These are phyloP conservation scores for Austrofundulus limnaeus DNA, from an alignment of 2,113 vertebrate genomes.

Conservation along the genomic window DNA sequence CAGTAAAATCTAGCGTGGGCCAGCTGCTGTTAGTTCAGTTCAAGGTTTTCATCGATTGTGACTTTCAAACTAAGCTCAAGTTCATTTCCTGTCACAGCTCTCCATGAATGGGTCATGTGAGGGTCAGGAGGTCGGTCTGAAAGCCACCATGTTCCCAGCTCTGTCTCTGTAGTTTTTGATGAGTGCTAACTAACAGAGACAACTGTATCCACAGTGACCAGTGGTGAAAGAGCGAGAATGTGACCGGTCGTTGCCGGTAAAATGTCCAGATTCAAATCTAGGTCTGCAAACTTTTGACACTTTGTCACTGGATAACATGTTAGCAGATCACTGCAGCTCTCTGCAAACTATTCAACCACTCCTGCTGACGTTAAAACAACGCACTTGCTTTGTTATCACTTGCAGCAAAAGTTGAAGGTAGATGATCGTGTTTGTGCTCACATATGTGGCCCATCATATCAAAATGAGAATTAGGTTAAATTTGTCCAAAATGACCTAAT, in stretches of 20 bases:
- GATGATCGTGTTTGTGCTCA: too few species aligned
- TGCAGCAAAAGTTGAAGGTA: too few species aligned
- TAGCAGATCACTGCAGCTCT: neutral
- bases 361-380: constrained; percentile 19
- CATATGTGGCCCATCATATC: too few species aligned
- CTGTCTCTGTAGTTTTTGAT: constrained; percentile 74
- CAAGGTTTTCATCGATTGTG: too few species aligned
- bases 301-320: constrained; percentile 16
- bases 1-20: too few species aligned
- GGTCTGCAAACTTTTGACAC: constrained; percentile 71
- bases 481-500: too few species aligned
- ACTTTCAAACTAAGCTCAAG: constrained; percentile 59
- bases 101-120: constrained; percentile 36
- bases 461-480: too few species aligned
- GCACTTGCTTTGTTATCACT: constrained; percentile 19
- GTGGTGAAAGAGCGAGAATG: constrained; percentile 70
- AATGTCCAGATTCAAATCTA: constrained; percentile 65
- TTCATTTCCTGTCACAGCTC: constrained; percentile 69
- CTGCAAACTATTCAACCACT: neutral
- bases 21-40: too few species aligned
- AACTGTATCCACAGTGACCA: constrained; percentile 73
- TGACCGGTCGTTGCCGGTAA: constrained; percentile 34
- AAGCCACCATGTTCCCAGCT: constrained; percentile 53
- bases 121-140: constrained; percentile 76
- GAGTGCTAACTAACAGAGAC: constrained; percentile 64